phyloP scores from a whole-genome alignment of 2,888 invertebrate species.

The Dinocampus coccinellae region DNA sequence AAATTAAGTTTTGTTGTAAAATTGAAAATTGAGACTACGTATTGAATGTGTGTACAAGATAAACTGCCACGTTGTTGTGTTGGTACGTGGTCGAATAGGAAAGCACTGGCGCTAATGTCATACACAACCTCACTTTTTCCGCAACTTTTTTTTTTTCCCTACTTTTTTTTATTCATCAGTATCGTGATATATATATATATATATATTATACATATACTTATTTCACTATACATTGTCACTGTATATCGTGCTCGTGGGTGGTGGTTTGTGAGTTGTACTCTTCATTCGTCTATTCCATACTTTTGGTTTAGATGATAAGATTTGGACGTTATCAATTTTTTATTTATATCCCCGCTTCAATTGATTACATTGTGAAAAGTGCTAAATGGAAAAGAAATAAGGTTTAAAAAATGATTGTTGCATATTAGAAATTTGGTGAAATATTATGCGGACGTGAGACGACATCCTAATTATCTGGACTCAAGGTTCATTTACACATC shows the following conservation, averaged over 20 bases:
- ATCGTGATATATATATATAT: not conserved
- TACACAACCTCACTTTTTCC: not conserved
- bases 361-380: no score
- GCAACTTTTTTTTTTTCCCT: constrained; percentile 5
- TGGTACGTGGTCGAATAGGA: constrained; percentile 36
- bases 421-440: not conserved
- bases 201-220: not conserved
- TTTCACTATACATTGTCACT: constrained; percentile 5
- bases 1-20: not conserved
- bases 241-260: constrained; percentile 18
- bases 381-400: not conserved
- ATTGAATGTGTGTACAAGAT: not conserved
- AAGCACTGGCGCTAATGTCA: constrained; percentile 29
- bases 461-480: constrained; percentile 14
- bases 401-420: not conserved
- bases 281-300: not conserved
- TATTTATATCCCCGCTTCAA: not conserved
- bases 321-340: not conserved
- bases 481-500: constrained; percentile 29
- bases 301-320: not conserved
- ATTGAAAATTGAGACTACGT: not conserved
- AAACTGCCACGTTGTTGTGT: constrained; percentile 32
- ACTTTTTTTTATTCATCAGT: not conserved
- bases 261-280: constrained; percentile 1
- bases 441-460: not conserved